Base-by-base conservation (phyloP, 2,113 vertebrate species). In the Leucoraja erinaceus region DNA sequence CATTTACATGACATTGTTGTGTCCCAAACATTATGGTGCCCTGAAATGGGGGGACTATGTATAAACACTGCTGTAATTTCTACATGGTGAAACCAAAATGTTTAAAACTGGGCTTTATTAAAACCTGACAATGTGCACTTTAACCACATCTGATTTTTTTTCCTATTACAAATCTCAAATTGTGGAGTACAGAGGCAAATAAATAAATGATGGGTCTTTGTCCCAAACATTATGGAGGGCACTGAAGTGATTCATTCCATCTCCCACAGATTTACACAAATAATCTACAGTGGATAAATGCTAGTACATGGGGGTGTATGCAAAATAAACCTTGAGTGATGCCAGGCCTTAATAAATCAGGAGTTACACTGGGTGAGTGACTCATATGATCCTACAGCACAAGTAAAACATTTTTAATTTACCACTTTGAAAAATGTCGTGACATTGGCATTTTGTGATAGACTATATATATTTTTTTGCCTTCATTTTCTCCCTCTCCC, bases 311-410 rank as follows among this genome's bases (percentile, higher is more conserved):
- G 83, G 59, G 83, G 83, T 88, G 83, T 88, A 88, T 88, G 83
- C 83, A 88, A 63, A 88, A 66, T 88, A 66, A 31, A 59, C 28
- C 28, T 31, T 66, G 56, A 88, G 83, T 66, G 56, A 88, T 88
- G 83, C 61, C 59, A 63, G 83, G 11, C 28, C 59, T 88, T 61
- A 66, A 63, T 66, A 88, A 88, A 18, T 88, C 11, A 88, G 83
- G 59, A 63, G n/a, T 88, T 88, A 31, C 8, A 31, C 83, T 63
- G 83, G 59, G 12, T 88, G 63, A 31, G 83, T 88, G 83, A 88
- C 83, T 88, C 83, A 88, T 63, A 59, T 31, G 83, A 86, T 86
- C 83, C 83, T 86, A 86, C 83, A 63, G 31, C 83, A 86, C 83
- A 63, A 86, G 61, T 63, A 63, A 61, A 28, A 84, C 47, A 63